Base-by-base conservation (phyloP, 2,113 vertebrate genomes). In the Bucco capensis region DNA sequence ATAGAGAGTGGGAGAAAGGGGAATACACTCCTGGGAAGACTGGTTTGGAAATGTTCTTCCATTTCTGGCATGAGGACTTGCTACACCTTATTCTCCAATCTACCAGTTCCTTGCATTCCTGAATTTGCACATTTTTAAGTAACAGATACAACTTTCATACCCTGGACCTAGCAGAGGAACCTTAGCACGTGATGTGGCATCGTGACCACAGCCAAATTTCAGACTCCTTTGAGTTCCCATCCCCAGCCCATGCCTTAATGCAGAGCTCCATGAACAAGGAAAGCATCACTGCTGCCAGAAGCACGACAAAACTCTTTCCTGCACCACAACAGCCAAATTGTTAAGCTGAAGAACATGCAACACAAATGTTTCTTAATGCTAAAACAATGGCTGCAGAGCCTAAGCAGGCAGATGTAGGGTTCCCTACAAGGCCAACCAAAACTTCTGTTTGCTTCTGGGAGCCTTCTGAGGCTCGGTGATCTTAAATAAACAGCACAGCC, bases 401-500 rank as follows among this genome's bases (percentile, higher is more conserved):
- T 38, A 62, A 47, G 50, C 27, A 76, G 49, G 49, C 91, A 92
- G 74, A 89, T 37, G 18, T 19, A 73, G n/a, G 62, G 50, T 13
- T 86, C 65, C 80, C 62, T 78, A 9, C 50, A 40, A 79, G 71
- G 88, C 79, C 72, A 89, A 70, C 35, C 64, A 66, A 94, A 88
- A 58, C 80, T 83, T 86, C 76, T 86, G 70, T 81, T 88, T 57
- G 53, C 54, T 93, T 92, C 90, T 81, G 67, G 75, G 54, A 89
- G 50, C 66, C 27, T 81, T 78, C 58, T 75, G 92, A 93, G 49
- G 70, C 69, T 82, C 58, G 82, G 23, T 2, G 4, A 93, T 82
- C 80, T 84, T 31, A 86, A 94, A 53, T 22, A 56, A 94, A 93
- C 74, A 88, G 54, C 6, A 3, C 70, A 90, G 70, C 77, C 80